phyloP scores from a whole-genome alignment of 2,113 vertebrate genomes.

The Sorex araneus region DNA sequence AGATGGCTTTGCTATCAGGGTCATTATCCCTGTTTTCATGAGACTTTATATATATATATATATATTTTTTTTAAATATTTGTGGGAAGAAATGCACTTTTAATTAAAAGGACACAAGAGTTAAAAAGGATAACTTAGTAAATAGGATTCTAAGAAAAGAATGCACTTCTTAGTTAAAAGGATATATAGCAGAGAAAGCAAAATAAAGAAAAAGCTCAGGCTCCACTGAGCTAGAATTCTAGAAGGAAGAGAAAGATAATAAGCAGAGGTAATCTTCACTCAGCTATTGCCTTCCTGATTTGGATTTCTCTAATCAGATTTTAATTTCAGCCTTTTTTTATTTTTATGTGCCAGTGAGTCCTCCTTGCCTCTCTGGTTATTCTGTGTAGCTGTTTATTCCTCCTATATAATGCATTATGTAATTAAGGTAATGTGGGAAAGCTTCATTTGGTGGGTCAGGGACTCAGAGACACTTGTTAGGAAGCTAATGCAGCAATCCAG shows the following conservation, averaged over 20 bases:
- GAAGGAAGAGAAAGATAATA: neutral
- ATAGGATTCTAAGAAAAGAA: neutral
- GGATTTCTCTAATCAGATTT: neutral
- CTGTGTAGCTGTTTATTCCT: neutral
- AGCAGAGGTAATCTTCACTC: neutral
- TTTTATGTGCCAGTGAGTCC: no score
- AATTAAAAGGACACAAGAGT: no score
- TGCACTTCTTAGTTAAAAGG: neutral
- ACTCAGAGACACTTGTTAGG: neutral
- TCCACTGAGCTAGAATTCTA: neutral
- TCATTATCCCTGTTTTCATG: neutral
- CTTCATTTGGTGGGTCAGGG: neutral
- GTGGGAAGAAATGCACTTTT: no score
- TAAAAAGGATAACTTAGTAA: no score
- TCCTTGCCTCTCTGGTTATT: neutral
- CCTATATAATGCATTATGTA: neutral
- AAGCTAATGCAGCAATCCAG: neutral
- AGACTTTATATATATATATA: rapidly evolving
- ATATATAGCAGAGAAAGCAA: neutral
- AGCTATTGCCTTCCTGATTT: neutral
- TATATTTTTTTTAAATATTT: neutral
- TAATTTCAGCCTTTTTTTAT: neutral
- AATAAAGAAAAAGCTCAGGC: neutral
- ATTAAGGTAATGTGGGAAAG: neutral
- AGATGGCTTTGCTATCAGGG: neutral